phyloP scores from a whole-genome alignment of 2,113 vertebrate species.

The Eira barbara region DNA sequence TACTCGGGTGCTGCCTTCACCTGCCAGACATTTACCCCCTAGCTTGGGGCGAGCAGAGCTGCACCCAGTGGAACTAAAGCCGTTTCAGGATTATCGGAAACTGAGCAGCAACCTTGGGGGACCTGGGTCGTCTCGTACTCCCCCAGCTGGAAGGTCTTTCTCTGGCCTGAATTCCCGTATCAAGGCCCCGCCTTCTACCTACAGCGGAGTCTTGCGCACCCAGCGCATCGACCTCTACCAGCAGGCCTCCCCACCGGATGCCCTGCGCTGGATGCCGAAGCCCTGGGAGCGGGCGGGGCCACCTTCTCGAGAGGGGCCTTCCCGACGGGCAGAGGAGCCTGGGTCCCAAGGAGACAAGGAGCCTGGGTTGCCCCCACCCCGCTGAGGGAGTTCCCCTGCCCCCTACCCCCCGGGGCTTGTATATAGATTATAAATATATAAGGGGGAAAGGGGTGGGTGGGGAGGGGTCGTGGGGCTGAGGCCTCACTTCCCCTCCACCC shows the following conservation, averaged over 20 bases:
- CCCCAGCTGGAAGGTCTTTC: slow-evolving; percentile 71
- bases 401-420: slow-evolving; percentile 67
- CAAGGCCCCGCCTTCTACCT: slow-evolving; percentile 73
- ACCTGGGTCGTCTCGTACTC: slow-evolving; percentile 63
- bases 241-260: slow-evolving; percentile 68
- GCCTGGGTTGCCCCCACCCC: slow-evolving; percentile 69
- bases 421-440: slow-evolving; percentile 81
- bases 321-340: slow-evolving; percentile 68
- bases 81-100: slow-evolving; percentile 77
- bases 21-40: no score
- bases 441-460: slow-evolving; percentile 60
- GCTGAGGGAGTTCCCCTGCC: slow-evolving; percentile 60
- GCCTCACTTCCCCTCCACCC: slow-evolving; percentile 63
- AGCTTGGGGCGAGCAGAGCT: slow-evolving; percentile 72
- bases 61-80: slow-evolving; percentile 78
- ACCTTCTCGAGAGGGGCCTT: slow-evolving; percentile 63
- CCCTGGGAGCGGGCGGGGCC: slow-evolving; percentile 76
- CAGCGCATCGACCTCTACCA: slow-evolving; percentile 78
- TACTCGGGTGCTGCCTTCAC: no score
- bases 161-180: slow-evolving; percentile 68
- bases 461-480: slow-evolving; percentile 64
- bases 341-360: slow-evolving; percentile 71
- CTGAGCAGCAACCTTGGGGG: slow-evolving; percentile 70
- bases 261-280: slow-evolving; percentile 77
- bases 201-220: slow-evolving; percentile 69